Evolutionary conservation across 1,140 invertebrate species (phyloP).

Genomic region (Rhopalosiphum padi): DNA sequence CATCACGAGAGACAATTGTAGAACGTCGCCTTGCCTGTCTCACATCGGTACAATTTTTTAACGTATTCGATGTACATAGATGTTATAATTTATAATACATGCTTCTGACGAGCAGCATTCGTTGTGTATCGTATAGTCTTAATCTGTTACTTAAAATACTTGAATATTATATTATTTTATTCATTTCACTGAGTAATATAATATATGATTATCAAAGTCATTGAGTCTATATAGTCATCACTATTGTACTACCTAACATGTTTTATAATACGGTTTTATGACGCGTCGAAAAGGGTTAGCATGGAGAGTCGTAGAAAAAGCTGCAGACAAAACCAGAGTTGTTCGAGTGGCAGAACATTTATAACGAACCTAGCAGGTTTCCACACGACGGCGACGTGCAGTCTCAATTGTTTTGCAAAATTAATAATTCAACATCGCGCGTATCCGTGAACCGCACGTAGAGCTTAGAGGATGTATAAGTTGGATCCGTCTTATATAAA

Average conservation of each 20-base stretch:
- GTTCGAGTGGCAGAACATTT: not conserved
- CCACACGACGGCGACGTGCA: not conserved
- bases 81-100: too few relatives aligned
- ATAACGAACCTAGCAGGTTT: not conserved
- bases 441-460: too few relatives aligned
- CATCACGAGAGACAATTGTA: too few relatives aligned
- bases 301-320: not conserved
- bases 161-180: too few relatives aligned
- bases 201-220: not conserved
- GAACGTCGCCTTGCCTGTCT: too few relatives aligned
- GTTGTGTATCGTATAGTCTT: too few relatives aligned
- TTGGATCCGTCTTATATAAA: not conserved
- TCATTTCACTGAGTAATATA: not conserved
- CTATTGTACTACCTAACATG: not conserved
- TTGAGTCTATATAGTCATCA: not conserved
- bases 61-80: too few relatives aligned
- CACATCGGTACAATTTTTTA: too few relatives aligned
- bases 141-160: too few relatives aligned
- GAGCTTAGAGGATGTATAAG: not conserved
- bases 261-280: not conserved
- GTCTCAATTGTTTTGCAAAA: constrained; percentile 31
- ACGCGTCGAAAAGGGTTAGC: not conserved
- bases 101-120: too few relatives aligned
- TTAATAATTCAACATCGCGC: constrained; percentile 18
- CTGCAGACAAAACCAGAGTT: not conserved